These are phyloP conservation scores for Platycercus adscitus DNA, from an alignment of 2,113 vertebrate species.

Conservation along the genomic window DNA sequence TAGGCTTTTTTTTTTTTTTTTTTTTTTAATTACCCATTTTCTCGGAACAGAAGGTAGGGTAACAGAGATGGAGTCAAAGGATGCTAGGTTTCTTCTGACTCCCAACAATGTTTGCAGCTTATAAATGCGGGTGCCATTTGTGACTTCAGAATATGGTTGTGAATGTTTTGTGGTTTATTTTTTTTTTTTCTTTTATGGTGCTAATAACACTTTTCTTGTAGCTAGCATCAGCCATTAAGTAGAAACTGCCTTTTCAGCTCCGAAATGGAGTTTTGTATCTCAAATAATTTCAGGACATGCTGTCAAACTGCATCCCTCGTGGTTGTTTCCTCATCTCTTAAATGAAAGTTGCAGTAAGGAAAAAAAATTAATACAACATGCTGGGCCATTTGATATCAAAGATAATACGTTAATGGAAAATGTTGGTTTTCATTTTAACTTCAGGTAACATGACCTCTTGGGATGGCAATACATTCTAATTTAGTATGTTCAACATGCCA, in stretches of 20 bases:
- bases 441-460: neutral
- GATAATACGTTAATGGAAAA: neutral
- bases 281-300: neutral
- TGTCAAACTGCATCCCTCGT: neutral
- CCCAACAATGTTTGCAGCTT: neutral
- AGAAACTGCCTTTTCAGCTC: neutral
- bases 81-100: neutral
- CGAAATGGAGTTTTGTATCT: neutral
- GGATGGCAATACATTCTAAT: neutral
- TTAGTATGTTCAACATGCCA: neutral
- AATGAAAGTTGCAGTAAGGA: neutral
- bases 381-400: neutral
- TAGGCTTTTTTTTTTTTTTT: neutral
- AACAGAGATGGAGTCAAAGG: neutral
- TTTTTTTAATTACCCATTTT: neutral
- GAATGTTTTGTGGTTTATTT: neutral
- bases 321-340: neutral
- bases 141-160: neutral
- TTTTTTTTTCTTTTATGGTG: neutral
- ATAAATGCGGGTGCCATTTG: neutral
- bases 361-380: neutral
- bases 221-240: neutral
- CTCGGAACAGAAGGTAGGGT: neutral
- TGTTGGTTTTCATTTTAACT: neutral
- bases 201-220: slow-evolving; percentile 15